Evolutionary conservation across 2,797 vertebrate genomes (phyloP).

Genomic region (Aulostomus chinensis): DNA sequence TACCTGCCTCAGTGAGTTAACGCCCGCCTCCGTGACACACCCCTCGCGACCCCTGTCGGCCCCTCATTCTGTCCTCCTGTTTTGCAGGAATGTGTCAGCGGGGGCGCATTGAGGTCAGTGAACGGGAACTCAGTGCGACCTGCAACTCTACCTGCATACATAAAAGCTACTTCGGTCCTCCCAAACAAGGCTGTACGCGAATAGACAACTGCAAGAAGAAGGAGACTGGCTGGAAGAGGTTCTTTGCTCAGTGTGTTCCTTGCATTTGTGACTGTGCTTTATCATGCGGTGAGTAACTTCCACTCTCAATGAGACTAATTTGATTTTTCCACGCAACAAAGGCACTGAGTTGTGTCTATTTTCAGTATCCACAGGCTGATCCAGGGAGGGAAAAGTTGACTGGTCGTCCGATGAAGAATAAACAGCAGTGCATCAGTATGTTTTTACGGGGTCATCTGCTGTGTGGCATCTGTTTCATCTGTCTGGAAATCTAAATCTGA

Average conservation of each 20-base stretch:
- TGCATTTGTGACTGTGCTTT: constrained; percentile 85
- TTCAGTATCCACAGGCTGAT: constrained; percentile 55
- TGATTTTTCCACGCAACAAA: too few relatives aligned
- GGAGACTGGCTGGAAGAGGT: constrained; percentile 80
- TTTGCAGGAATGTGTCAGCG: constrained; percentile 80
- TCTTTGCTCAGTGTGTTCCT: constrained; percentile 79
- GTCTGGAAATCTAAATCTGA: too few relatives aligned
- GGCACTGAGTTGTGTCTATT: too few relatives aligned
- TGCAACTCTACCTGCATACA: constrained; percentile 81
- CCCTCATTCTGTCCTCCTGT: not conserved
- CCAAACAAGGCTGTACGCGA: constrained; percentile 73
- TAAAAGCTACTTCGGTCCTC: constrained; percentile 72
- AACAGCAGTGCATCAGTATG: too few relatives aligned
- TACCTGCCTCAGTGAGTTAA: constrained; percentile 82
- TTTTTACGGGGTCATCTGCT: constrained; percentile 21
- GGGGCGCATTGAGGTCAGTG: constrained; percentile 79
- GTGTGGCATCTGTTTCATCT: too few relatives aligned
- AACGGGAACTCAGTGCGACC: constrained; percentile 74
- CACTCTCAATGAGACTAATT: not conserved
- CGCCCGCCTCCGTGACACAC: not conserved
- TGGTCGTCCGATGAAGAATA: too few relatives aligned
- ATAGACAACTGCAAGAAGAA: constrained; percentile 82
- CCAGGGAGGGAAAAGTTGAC: too few relatives aligned
- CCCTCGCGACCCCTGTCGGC: not conserved
- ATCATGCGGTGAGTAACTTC: constrained; percentile 73